Percentiles rank a stretch among this genome's conserved stretches.
Conservation (phyloP, 2,888 invertebrate species). For the Athalia rosae region DNA sequence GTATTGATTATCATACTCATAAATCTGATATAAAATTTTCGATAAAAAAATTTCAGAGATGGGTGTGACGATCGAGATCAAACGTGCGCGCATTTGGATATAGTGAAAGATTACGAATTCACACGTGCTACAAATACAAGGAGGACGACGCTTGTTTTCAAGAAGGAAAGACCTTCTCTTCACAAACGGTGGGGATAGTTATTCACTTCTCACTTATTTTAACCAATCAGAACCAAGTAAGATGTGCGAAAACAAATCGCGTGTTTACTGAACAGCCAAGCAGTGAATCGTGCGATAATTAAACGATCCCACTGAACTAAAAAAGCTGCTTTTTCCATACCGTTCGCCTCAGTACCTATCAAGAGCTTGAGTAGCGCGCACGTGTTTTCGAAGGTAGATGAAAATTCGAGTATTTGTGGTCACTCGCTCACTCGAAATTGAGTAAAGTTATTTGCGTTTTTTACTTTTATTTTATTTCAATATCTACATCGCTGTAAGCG, state of each 20-base stretch:
- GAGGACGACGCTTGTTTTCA: conserved; percentile 4
- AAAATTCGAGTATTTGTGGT: too few relatives aligned
- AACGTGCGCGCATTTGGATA: too few relatives aligned
- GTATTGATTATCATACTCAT: too few relatives aligned
- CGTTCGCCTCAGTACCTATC: conserved; percentile 18
- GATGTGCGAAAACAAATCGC: conserved; percentile 40
- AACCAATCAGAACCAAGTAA: conserved; percentile 25
- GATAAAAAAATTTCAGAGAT: too few relatives aligned
- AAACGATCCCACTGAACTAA: not conserved
- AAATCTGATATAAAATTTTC: too few relatives aligned
- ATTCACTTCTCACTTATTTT: not conserved
- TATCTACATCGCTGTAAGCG: too few relatives aligned
- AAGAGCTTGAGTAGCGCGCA: conserved; percentile 16
- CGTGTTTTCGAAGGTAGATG: not conserved
- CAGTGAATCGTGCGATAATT: not conserved
- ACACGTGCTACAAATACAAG: too few relatives aligned
- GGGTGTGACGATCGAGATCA: too few relatives aligned
- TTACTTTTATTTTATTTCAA: too few relatives aligned
- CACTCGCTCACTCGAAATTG: too few relatives aligned
- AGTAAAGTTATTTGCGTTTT: too few relatives aligned
- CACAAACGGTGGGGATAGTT: not conserved
- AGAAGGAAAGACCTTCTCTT: conserved; percentile 30
- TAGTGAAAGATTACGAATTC: too few relatives aligned
- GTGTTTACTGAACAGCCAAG: conserved; percentile 10
- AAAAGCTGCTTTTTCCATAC: not conserved